Conservation (phyloP, 2,797 vertebrate species). For the Dicrostonyx torquatus region DNA sequence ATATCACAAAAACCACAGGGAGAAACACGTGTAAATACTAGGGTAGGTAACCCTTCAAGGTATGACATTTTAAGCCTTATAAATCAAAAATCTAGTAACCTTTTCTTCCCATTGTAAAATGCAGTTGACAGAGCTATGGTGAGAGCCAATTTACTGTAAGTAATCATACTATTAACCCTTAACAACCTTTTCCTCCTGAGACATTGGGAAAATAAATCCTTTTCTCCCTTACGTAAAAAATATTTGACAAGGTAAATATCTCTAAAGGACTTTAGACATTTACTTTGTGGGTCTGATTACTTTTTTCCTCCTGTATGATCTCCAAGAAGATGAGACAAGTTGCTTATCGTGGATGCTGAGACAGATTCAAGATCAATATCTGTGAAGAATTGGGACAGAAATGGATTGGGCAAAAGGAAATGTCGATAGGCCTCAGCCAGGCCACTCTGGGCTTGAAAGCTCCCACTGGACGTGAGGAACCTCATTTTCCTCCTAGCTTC, state of each 20-base stretch:
- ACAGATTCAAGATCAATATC: neutral
- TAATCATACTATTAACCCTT: neutral
- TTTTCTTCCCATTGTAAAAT: neutral
- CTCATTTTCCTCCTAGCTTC: neutral
- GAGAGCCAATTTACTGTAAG: neutral
- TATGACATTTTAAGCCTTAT: neutral
- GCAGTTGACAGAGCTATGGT: neutral
- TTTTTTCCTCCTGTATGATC: neutral
- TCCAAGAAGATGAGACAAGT: neutral
- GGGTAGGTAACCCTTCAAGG: neutral
- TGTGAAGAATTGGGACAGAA: accelerated
- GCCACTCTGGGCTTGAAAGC: neutral
- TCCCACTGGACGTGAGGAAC: accelerated
- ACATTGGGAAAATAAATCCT: conserved; percentile 11
- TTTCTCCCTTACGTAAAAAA: neutral
- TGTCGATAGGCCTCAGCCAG: neutral
- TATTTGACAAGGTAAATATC: neutral
- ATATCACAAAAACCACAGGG: neutral
- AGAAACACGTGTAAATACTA: neutral
- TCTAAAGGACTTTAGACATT: neutral
- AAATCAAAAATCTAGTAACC: neutral
- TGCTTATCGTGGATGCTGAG: neutral
- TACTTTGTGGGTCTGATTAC: neutral
- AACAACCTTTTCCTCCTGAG: neutral
- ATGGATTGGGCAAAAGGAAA: neutral